Evolutionary conservation across 2,797 vertebrate species (phyloP).

Genomic region (Notoglanidium macrostoma): DNA sequence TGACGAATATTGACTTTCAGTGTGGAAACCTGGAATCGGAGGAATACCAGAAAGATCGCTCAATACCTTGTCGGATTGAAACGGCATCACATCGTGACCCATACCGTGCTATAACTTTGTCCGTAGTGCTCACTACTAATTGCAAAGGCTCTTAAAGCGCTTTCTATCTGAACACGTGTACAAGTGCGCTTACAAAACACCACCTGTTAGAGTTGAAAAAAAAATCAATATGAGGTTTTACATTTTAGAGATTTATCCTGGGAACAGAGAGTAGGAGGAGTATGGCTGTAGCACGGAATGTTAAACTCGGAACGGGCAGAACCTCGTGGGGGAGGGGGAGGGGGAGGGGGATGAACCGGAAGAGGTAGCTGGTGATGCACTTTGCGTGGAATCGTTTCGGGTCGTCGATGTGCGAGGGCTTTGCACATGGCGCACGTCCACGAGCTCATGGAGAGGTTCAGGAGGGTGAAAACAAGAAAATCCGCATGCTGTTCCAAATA

Average conservation of each 20-base stretch:
- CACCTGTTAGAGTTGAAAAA: background rate
- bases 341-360: background rate
- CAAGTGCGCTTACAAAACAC: background rate
- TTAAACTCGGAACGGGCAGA: background rate
- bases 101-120: background rate
- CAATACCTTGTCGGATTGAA: background rate
- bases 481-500: background rate
- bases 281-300: background rate
- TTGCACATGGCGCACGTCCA: background rate
- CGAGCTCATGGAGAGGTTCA: background rate
- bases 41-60: background rate
- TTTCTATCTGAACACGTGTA: constrained; percentile 3
- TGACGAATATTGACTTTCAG: background rate
- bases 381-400: constrained; percentile 11
- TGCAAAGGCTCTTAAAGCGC: background rate
- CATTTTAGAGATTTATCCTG: background rate
- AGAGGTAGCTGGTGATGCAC: constrained; percentile 54
- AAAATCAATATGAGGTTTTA: background rate
- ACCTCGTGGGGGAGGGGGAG: background rate
- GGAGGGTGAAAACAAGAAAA: background rate
- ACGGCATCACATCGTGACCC: background rate
- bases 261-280: background rate
- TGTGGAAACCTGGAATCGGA: background rate
- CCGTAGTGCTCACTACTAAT: background rate
- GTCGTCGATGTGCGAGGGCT: constrained; percentile 11